Percentiles rank a stretch among this genome's conserved stretches.
Conservation (phyloP, 2,113 vertebrate genomes). For the Salvelinus namaycush region DNA sequence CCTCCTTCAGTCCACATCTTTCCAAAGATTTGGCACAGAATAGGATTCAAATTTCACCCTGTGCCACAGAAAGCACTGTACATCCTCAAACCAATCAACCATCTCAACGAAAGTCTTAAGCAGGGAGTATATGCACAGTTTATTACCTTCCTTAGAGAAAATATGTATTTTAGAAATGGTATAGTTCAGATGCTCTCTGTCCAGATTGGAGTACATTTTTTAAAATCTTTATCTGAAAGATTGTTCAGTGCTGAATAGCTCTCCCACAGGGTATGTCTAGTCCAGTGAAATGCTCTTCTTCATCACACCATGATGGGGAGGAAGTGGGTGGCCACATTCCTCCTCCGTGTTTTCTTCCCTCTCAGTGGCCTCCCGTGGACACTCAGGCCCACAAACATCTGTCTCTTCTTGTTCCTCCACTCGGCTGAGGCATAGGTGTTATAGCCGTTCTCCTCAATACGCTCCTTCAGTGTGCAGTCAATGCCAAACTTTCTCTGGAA, state of each 20-base stretch:
- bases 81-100: slow-evolving; percentile 43
- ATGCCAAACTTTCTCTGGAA: slow-evolving; percentile 89
- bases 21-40: slow-evolving; percentile 74
- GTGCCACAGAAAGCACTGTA: slow-evolving; percentile 62
- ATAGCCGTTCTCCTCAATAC: slow-evolving; percentile 98
- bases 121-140: slow-evolving; percentile 19
- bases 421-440: slow-evolving; percentile 94
- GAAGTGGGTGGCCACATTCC: slow-evolving; percentile 95
- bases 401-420: slow-evolving; percentile 91
- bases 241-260: slow-evolving; percentile 72
- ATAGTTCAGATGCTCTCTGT: slow-evolving; percentile 54
- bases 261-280: slow-evolving; percentile 55
- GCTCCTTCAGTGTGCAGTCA: slow-evolving; percentile 94
- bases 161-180: slow-evolving; percentile 31
- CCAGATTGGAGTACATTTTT: slow-evolving; percentile 14
- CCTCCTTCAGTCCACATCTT: slow-evolving; percentile 41
- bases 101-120: slow-evolving; percentile 60
- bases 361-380: slow-evolving; percentile 87
- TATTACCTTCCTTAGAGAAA: slow-evolving; percentile 42
- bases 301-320: slow-evolving; percentile 84
- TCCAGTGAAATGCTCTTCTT: slow-evolving; percentile 34
- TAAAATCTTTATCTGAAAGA: slow-evolving; percentile 34
- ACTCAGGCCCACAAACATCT: slow-evolving; percentile 95
- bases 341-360: slow-evolving; percentile 90
- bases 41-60: slow-evolving; percentile 71